Evolutionary conservation across 2,888 invertebrate species (phyloP).

Genomic region (Ctenicera cuprea): DNA sequence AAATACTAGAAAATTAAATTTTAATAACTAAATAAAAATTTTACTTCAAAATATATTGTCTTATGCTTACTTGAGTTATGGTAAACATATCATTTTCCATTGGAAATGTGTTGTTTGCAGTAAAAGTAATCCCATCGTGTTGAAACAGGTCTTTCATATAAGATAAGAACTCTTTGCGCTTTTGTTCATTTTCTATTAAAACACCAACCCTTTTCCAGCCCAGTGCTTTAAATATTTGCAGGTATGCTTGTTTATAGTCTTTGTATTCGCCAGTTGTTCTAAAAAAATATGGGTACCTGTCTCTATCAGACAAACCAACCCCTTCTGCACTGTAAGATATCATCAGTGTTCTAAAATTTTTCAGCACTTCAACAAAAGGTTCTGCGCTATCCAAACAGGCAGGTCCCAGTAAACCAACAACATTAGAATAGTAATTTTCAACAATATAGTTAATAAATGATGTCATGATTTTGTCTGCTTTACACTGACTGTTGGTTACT

Average conservation of each 20-base stretch:
- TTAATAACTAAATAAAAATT: conserved; percentile 44
- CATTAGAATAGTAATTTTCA: conserved; percentile 73
- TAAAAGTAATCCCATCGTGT: conserved; percentile 78
- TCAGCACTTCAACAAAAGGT: conserved; percentile 85
- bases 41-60: background rate
- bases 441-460: conserved; percentile 83
- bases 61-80: conserved; percentile 76
- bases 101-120: conserved; percentile 82
- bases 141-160: conserved; percentile 81
- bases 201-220: conserved; percentile 85
- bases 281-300: conserved; percentile 86
- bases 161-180: conserved; percentile 85
- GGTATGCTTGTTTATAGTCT: conserved; percentile 81
- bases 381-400: conserved; percentile 89
- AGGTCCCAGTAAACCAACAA: conserved; percentile 85
- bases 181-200: conserved; percentile 86
- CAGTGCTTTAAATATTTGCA: conserved; percentile 76
- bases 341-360: conserved; percentile 82
- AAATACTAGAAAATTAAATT: conserved; percentile 74
- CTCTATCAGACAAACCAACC: conserved; percentile 80
- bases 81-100: conserved; percentile 74
- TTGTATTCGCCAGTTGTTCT: conserved; percentile 87
- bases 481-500: conserved; percentile 80
- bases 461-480: conserved; percentile 84
- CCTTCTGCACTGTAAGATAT: conserved; percentile 89